Evolutionary conservation across 2,888 invertebrate genomes (phyloP).

Genomic region (Parnassius orleans): DNA sequence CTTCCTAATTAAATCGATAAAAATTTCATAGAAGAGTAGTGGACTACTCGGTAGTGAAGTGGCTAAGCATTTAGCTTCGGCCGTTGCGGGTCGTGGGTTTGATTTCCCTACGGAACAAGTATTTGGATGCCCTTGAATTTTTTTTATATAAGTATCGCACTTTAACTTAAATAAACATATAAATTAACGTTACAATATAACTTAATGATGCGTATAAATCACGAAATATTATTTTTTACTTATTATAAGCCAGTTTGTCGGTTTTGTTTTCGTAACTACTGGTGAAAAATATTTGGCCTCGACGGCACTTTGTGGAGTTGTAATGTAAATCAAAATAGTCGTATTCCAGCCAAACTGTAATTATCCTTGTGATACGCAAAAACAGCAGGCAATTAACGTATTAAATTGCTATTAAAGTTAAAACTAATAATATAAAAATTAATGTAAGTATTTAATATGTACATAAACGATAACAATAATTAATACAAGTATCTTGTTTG

Average conservation of each 20-base stretch:
- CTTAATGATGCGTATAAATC: conserved; percentile 8
- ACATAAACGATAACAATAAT: background rate
- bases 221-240: background rate
- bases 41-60: too few species aligned
- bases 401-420: conserved; percentile 1
- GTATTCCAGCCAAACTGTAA: background rate
- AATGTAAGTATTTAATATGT: background rate
- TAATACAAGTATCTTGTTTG: conserved; percentile 6
- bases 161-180: too few species aligned
- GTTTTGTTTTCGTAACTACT: conserved; percentile 15
- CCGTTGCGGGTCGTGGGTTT: too few species aligned
- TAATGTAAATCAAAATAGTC: conserved; percentile 3
- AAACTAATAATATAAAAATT: background rate
- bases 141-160: too few species aligned
- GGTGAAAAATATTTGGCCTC: conserved; percentile 31
- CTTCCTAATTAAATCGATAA: too few species aligned
- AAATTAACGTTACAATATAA: background rate
- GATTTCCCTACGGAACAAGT: too few species aligned
- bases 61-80: too few species aligned
- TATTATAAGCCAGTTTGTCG: conserved; percentile 4
- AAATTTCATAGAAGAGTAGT: too few species aligned
- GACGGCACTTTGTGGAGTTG: conserved; percentile 23
- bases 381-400: background rate
- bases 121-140: too few species aligned
- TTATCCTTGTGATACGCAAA: conserved; percentile 2